Evolutionary conservation across 2,797 vertebrate species (phyloP).

Genomic region (Gymnothorax javanicus): DNA sequence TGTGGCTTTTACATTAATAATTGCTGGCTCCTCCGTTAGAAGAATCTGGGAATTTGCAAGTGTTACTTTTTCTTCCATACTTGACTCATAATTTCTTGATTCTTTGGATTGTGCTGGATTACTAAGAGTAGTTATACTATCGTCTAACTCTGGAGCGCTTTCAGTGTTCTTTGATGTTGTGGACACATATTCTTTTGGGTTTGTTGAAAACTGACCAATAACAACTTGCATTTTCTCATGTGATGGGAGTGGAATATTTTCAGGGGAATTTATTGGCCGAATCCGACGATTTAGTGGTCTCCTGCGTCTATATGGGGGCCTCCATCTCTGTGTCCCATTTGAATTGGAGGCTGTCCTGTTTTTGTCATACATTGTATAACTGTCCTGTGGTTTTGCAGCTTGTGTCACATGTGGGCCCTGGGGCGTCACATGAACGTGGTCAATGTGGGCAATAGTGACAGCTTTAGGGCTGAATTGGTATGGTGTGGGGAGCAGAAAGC

Average conservation of each 20-base stretch:
- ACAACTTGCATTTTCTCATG: slow-evolving; percentile 43
- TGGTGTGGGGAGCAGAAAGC: slow-evolving; percentile 36
- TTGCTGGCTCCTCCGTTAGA: slow-evolving; percentile 27
- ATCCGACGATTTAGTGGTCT: slow-evolving; percentile 62
- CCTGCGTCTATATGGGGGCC: slow-evolving; percentile 62
- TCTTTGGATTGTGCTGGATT: slow-evolving; percentile 33
- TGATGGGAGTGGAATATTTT: slow-evolving; percentile 48
- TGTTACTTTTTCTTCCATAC: slow-evolving; percentile 16
- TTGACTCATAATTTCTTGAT: slow-evolving; percentile 43
- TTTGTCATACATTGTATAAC: slow-evolving; percentile 42
- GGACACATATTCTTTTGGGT: slow-evolving; percentile 37
- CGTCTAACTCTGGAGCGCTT: slow-evolving; percentile 14
- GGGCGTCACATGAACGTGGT: slow-evolving; percentile 23
- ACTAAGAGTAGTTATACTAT: slow-evolving; percentile 30
- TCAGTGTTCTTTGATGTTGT: slow-evolving; percentile 39
- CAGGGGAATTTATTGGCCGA: slow-evolving; percentile 40
- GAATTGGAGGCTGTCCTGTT: slow-evolving; percentile 47
- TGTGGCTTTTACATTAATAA: slow-evolving; percentile 7
- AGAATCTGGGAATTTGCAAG: slow-evolving; percentile 7
- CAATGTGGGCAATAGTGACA: slow-evolving; percentile 33
- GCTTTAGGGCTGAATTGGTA: slow-evolving; percentile 30
- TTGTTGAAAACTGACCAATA: slow-evolving; percentile 40
- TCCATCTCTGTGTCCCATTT: slow-evolving; percentile 58
- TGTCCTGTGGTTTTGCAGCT: slow-evolving; percentile 43
- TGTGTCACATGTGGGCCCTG: slow-evolving; percentile 31